These are phyloP conservation scores for Sweltsa coloradensis DNA, from an alignment of 1,140 invertebrate species.

Conservation along the genomic window DNA sequence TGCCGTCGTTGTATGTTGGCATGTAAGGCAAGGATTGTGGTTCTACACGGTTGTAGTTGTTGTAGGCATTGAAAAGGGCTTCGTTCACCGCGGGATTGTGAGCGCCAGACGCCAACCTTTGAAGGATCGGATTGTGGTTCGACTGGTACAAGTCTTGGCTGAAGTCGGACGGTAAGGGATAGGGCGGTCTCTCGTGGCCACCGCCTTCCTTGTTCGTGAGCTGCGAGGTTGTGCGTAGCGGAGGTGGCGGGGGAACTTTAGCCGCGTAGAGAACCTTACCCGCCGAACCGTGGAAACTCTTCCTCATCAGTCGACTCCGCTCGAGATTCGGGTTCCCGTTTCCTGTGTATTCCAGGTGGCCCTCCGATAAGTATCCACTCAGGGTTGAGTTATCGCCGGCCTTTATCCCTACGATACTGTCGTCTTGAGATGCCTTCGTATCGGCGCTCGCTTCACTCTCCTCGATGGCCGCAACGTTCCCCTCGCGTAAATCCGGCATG, in stretches of 20 bases:
- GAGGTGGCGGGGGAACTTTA: constrained; percentile 76
- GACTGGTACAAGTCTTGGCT: too few relatives aligned
- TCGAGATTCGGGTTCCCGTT: constrained; percentile 65
- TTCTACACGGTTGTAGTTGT: constrained; percentile 38
- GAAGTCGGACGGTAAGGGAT: constrained; percentile 30
- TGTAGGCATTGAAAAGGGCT: constrained; percentile 33
- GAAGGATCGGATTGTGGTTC: too few relatives aligned
- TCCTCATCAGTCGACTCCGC: constrained; percentile 75
- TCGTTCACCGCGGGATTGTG: too few relatives aligned
- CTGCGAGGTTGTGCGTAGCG: constrained; percentile 73
- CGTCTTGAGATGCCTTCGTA: constrained; percentile 9
- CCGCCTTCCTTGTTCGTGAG: constrained; percentile 28
- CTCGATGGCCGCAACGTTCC: constrained; percentile 32
- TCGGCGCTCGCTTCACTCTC: background rate
- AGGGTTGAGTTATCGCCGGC: constrained; percentile 5
- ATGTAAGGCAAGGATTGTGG: constrained; percentile 52
- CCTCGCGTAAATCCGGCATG: constrained; percentile 79
- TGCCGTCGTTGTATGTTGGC: constrained; percentile 34
- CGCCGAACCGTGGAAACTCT: constrained; percentile 75
- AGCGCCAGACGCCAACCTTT: too few relatives aligned
- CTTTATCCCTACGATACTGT: constrained; percentile 10
- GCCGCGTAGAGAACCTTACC: constrained; percentile 64
- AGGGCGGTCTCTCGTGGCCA: constrained; percentile 34
- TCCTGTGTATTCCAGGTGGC: constrained; percentile 65
- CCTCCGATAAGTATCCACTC: constrained; percentile 76